Base-by-base conservation (phyloP, 1,140 invertebrate genomes). In the Parapsyche elsis region DNA sequence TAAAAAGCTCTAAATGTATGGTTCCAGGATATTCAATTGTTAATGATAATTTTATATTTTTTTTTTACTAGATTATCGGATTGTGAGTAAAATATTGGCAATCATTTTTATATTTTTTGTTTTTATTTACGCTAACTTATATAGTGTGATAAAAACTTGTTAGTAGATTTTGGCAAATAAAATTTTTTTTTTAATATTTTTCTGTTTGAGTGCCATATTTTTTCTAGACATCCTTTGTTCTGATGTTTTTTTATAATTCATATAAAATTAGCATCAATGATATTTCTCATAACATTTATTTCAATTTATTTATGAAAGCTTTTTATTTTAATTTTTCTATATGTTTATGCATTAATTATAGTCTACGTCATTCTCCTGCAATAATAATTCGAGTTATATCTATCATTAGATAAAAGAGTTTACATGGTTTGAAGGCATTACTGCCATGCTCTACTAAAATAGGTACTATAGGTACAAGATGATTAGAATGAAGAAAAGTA, bases 351-450 rank as follows among this genome's bases (percentile, higher is more conserved):
- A 82, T 84, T 81, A 84, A 84, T 83, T 82, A 81, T 83, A 83
- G 79, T 78, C 81, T 84, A 83, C 81, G 45, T 84, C 79, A 78
- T 81, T 38, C 80, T 81, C 80, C 81, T 81, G 83, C 81, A 83
- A 86, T 86, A 87, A 85, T 88, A 88, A 88, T 88, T 87, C 86
- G 87, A 87, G 86, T 87, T 87, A 83, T 79, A 74, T 82, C 83
- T 83, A 83, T 71, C 76, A 78, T 81, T 83, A 82, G 80, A 83
- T 83, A 82, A 81, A 83, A 83, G 80, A 81, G 77, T 81, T 82
- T 76, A 81, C 78, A 81, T 70, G 76, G 53, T 49, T 38, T 64
- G 64, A 74, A 61, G 77, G 77, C 73, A 76, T 76, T 81, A 38
- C 53, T 70, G 59, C 77, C 61, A 71, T 70, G 80, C 81, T 77